phyloP scores from a whole-genome alignment of 1,140 invertebrate genomes.

The Paralvinella palmiformis region DNA sequence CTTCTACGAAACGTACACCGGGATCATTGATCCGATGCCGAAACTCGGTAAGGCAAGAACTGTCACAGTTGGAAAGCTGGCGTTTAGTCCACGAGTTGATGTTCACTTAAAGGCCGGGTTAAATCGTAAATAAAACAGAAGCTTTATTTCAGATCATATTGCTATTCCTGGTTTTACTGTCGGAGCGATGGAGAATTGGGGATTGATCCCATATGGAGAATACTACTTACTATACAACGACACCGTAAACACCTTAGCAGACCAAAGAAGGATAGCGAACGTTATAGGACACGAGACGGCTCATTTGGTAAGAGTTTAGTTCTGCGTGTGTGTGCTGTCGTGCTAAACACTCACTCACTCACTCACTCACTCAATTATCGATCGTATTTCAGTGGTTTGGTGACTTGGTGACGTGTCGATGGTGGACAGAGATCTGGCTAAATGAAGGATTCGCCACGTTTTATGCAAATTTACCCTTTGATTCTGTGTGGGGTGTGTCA shows the following conservation, averaged over 20 bases:
- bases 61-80: not conserved
- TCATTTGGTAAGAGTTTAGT: conserved; percentile 54
- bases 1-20: conserved; percentile 84
- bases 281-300: conserved; percentile 79
- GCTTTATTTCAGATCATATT: conserved; percentile 49
- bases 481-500: no score
- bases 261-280: conserved; percentile 78
- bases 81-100: no score
- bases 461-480: no score
- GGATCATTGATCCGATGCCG: conserved; percentile 82
- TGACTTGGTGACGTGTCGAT: no score
- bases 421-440: no score
- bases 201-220: conserved; percentile 34
- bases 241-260: conserved; percentile 57
- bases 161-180: conserved; percentile 70
- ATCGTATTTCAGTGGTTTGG: no score
- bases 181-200: conserved; percentile 45
- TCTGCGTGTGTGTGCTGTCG: no score
- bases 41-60: conserved; percentile 76
- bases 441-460: no score
- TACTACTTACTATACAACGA: not conserved
- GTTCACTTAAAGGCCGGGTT: no score
- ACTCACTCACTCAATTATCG: no score
- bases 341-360: no score
- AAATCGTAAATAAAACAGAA: not conserved